These are phyloP conservation scores for Gonioctena quinquepunctata DNA, from an alignment of 1,140 invertebrate species.

Conservation along the genomic window DNA sequence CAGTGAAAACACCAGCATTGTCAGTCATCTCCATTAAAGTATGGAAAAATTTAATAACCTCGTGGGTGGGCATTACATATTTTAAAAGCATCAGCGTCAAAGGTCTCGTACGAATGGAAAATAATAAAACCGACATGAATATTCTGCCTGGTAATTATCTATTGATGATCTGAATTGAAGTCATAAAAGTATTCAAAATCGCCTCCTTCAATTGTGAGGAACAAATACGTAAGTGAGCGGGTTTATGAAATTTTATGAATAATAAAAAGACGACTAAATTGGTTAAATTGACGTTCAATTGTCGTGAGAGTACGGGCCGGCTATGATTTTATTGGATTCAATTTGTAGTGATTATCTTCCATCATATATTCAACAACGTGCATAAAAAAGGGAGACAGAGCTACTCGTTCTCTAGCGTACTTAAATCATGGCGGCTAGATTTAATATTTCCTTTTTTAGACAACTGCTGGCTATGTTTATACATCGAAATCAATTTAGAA, in stretches of 20 bases:
- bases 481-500: conserved; percentile 27
- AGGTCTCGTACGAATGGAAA: background rate
- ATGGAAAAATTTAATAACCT: too few species aligned
- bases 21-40: too few species aligned
- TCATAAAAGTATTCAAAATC: background rate
- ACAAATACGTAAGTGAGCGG: conserved; percentile 25
- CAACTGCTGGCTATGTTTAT: conserved; percentile 22
- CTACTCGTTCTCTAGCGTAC: conserved; percentile 18
- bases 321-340: conserved; percentile 49
- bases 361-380: conserved; percentile 27
- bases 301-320: conserved; percentile 43
- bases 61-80: background rate
- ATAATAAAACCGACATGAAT: background rate
- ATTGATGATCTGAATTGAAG: background rate
- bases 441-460: conserved; percentile 49
- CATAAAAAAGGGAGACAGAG: conserved; percentile 34
- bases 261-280: conserved; percentile 50
- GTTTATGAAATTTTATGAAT: conserved; percentile 51
- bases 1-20: too few species aligned
- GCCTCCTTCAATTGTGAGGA: conserved; percentile 5
- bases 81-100: background rate
- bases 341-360: conserved; percentile 46
- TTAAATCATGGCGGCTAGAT: conserved; percentile 30
- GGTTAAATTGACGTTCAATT: conserved; percentile 49
- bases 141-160: background rate